Base-by-base conservation (phyloP, 2,113 vertebrate genomes). In the Brachirus orientalis region DNA sequence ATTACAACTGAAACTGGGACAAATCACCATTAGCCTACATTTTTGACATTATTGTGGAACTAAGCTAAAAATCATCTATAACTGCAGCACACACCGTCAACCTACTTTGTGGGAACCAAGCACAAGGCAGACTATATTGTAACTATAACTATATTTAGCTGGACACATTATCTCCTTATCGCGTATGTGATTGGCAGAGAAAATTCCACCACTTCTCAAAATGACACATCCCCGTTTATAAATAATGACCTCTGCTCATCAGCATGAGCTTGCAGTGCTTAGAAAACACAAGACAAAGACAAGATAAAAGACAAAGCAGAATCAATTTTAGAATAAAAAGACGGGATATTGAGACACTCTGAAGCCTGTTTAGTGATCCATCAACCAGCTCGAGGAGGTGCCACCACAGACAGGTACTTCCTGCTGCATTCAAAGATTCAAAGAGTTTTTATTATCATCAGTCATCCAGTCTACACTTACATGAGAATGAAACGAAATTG, bases 81-180 rank as follows among this genome's bases (percentile, higher is more conserved):
- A 67, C 40, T 17, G 36, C 41, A 64, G 46, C 47, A 40, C 63
- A 79, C 16, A 36, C 69, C 14, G 62, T 59, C 60, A 52, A n/a
- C 51, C 69, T 55, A 62, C 60, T 70, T 71, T 54, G 52, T 46
- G n/a, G 41, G 40, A 68, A 58, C 48, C 11, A 14, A 46, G 45
- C 10, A 22, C 35, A 38, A 54, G 53, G 50, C 50, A 36, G 53
- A 36, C n/a, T n/a, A n/a, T n/a, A n/a, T n/a, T n/a, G n/a, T n/a
- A n/a, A n/a, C n/a, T n/a, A n/a, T 54, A 40, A 12, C 69, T 86
- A 85, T 80, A 75, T 85, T 75, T 87, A 86, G 80, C 67, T 1
- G 60, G n/a, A 77, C 50, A 62, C 55, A 72, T 84, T 82, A 85
- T 87, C 84, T 81, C 55, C 33, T 64, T 8, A 61, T 79, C 70